Evolutionary conservation across 2,113 vertebrate species (phyloP).

Genomic region (Cyanistes caeruleus): DNA sequence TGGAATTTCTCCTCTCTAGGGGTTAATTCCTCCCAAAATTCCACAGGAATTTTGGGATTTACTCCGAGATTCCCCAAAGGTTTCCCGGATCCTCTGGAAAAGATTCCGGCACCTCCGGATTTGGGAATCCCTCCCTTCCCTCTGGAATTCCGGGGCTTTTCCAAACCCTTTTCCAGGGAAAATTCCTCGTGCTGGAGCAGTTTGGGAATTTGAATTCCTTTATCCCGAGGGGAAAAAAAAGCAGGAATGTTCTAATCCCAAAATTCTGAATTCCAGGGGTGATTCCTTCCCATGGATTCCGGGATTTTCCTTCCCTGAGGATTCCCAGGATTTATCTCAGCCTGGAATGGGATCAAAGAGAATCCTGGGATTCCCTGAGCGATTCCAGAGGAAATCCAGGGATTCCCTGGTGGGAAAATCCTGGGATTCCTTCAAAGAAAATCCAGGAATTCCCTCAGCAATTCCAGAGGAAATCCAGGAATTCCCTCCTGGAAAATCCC

Average conservation of each 20-base stretch:
- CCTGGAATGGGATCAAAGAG: not conserved
- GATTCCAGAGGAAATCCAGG: not conserved
- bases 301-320: not conserved
- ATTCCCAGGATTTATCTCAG: not conserved
- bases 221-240: not conserved
- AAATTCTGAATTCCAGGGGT: not conserved
- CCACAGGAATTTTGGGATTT: not conserved
- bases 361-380: not conserved
- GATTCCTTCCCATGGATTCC: not conserved
- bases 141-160: accelerated
- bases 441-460: not conserved
- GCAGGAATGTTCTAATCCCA: not conserved
- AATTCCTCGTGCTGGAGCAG: not conserved
- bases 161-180: not conserved
- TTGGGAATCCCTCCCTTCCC: not conserved
- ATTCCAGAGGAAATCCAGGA: accelerated
- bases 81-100: conserved; percentile 23
- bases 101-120: not conserved
- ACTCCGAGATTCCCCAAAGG: not conserved
- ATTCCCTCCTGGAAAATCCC: not conserved
- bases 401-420: not conserved
- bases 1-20: not conserved
- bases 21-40: not conserved
- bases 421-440: not conserved
- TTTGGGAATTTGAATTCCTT: not conserved